Base-by-base conservation (phyloP, 2,113 vertebrate species). In the Ellobius talpinus region DNA sequence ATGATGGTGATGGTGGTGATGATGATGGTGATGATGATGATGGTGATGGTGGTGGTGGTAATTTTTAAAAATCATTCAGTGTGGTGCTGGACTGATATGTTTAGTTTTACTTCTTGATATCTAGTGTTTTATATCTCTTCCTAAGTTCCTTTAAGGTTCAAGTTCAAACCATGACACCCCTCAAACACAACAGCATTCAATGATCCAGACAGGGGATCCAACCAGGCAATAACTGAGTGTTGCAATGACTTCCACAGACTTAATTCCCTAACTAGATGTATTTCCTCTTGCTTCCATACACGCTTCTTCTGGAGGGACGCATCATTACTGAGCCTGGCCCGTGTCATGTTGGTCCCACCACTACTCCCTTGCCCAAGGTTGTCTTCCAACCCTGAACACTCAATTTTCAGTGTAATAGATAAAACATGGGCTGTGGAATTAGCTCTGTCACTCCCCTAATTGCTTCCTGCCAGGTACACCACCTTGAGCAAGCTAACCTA, bases 61-160 rank as follows among this genome's bases (percentile, higher is more conserved):
- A 5, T 23, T 63, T 82, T 82, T 24, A n/a, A 84, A 82, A 58
- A 36, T 81, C 26, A 92, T 50, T 47, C 42, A 66, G 58, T 50
- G 55, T 93, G 66, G 33, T 52, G 45, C 76, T 42, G 42, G 21
- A 85, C 24, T 74, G 21, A 89, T 77, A 86, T 68, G 65, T 5
- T 86, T 8, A 7, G 47, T 68, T 92, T 87, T 90, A 66, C 42
- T 93, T 16, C 61, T 72, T 68, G 61, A 39, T 77, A 78, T 72
- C 76, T 65, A 87, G 66, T 92, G 31, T 36, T 17, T 97, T 39
- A 50, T 39, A 50, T 79, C 42, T 92, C 81, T 88, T 90, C 33
- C 61, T 66, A 90, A 94, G 92, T 93, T 76, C 5, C 11, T n/a
- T 92, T 39, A 63, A 87, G 10, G 58, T 1, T 65, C 50, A 92